Evolutionary conservation across 2,113 vertebrate genomes (phyloP).

Genomic region (Hassar affinis): DNA sequence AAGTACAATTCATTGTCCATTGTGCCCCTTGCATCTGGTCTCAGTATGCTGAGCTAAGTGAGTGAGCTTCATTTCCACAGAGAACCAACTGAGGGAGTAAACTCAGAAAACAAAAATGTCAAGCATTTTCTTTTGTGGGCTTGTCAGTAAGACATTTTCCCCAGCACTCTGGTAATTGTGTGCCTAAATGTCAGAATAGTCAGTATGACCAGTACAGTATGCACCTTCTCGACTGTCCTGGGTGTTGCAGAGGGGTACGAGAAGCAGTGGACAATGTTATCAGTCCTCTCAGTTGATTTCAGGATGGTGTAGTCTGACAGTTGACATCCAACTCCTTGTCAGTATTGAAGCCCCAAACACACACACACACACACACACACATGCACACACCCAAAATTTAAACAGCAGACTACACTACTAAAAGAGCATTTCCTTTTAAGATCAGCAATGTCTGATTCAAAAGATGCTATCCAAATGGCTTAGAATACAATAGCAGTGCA

Average conservation of each 20-base stretch:
- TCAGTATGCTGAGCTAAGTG: not conserved
- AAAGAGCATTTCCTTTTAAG: not conserved
- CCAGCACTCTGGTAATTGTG: slow-evolving; percentile 24
- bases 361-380: not conserved
- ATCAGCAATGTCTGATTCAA: not conserved
- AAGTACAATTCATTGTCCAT: not conserved
- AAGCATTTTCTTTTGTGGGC: slow-evolving; percentile 29
- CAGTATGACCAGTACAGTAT: not conserved
- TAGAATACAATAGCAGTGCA: not conserved
- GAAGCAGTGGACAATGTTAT: slow-evolving; percentile 17
- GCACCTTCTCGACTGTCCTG: slow-evolving; percentile 33
- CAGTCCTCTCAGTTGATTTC: slow-evolving; percentile 24
- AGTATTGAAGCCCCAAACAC: not conserved
- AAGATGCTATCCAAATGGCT: not conserved
- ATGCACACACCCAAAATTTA: not conserved
- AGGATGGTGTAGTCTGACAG: not conserved
- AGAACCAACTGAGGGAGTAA: not conserved
- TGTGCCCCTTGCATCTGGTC: not conserved
- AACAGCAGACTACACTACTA: not conserved
- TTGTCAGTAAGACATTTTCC: slow-evolving; percentile 42
- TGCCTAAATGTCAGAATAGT: slow-evolving; percentile 47
- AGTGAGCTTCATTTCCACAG: not conserved
- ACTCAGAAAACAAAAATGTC: slow-evolving; percentile 39
- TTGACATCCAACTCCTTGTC: slow-evolving; percentile 14
- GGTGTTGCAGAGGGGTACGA: slow-evolving; percentile 4